phyloP scores from a whole-genome alignment of 2,113 vertebrate genomes.

The Peromyscus maniculatus region DNA sequence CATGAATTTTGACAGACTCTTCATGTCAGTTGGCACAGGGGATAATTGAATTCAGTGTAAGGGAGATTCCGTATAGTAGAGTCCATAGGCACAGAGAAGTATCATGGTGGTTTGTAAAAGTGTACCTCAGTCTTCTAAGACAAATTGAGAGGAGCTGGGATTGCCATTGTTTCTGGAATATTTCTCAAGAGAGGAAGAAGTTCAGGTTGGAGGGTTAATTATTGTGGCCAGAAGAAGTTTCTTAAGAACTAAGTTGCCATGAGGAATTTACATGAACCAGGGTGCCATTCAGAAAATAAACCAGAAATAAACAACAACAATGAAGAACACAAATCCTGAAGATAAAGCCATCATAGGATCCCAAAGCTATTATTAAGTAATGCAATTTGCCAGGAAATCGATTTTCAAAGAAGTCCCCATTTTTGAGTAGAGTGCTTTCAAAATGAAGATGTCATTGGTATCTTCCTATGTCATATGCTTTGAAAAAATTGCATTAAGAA shows the following conservation, averaged over 20 bases:
- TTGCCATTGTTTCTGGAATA: not conserved
- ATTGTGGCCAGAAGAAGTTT: not conserved
- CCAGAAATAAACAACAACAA: not conserved
- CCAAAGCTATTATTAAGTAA: not conserved
- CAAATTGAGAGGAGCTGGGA: not conserved
- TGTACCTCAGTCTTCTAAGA: not conserved
- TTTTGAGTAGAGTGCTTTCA: not conserved
- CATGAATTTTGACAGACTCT: not conserved
- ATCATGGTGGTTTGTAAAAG: not conserved
- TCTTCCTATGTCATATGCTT: not conserved
- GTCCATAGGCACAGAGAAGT: not conserved
- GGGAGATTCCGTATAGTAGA: not conserved
- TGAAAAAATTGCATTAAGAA: not conserved
- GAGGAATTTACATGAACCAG: not conserved
- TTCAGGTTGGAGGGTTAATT: not conserved
- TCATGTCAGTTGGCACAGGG: not conserved
- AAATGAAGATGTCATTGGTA: not conserved
- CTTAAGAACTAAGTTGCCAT: not conserved
- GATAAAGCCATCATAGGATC: not conserved
- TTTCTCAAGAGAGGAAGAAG: not conserved
- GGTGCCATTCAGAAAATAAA: not conserved
- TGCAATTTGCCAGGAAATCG: not conserved
- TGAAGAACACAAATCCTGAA: not conserved
- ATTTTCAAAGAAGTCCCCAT: slow-evolving; percentile 2
- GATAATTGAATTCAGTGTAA: not conserved